Base-by-base conservation (phyloP, 2,113 vertebrate genomes). In the Podocnemis expansa region DNA sequence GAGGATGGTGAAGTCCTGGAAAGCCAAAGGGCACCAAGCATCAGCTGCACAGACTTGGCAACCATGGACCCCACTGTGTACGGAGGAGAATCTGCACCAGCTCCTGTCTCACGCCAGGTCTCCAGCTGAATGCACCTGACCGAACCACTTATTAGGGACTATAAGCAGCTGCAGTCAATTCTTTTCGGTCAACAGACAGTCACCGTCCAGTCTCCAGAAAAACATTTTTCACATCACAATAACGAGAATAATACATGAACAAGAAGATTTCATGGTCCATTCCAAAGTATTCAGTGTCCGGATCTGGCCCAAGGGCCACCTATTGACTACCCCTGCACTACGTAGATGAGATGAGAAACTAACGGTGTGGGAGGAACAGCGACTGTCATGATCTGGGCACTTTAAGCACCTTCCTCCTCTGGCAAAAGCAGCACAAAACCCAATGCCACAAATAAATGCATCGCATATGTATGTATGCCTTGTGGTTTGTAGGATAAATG, bases 31-130 rank as follows among this genome's bases (percentile, higher is more conserved):
- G 29, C 90, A 84, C 45, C 87, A 92, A 91, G 78, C 70, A 81
- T 38, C 89, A 91, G 91, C 84, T 84, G 70, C 2, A 95, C 75
- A 51, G 55, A 5, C 10, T 8, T 4, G 41, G 79, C 58, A 87
- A 60, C 90, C 90, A 94, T 84, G 19, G 41, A 7, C 34, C 90
- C 80, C 86, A 79, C 43, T 0, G 10, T 0, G 0, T 1, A 1
- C 38, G 82, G 78, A 0, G 0, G 34, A 87, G 89, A 85, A 52
- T 10, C 25, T 10, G 45, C 86, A 80, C 31, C 1, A 0, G 82
- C 0, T 2, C 67, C 80, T 84, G n/a, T 7, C 2, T 0, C 1
- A 1, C 1, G 11, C 70, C 82, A 51, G 67, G 89, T 22, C 88
- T 83, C 83, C 79, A 45, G 24, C 38, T n/a, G 9, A 52, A n/a